Conservation (phyloP, 2,113 vertebrate genomes). For the Strix uralensis region DNA sequence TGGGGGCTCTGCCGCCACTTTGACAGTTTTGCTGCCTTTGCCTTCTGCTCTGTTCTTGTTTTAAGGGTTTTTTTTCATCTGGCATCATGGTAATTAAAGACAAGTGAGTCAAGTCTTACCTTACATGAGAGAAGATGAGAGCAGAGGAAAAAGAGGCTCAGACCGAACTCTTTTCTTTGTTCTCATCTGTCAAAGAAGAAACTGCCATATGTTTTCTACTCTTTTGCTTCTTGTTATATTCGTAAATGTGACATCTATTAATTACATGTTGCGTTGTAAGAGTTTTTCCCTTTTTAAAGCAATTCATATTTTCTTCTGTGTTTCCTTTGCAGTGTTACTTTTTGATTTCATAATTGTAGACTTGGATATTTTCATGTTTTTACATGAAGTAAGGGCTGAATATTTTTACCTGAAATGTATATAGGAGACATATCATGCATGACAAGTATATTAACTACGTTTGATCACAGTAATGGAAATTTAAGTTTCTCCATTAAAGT, state of each 20-base stretch:
- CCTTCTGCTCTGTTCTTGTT: background rate
- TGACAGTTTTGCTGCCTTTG: background rate
- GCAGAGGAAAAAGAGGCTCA: background rate
- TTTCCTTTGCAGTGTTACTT: background rate
- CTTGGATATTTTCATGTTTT: background rate
- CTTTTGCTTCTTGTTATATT: background rate
- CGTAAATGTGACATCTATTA: background rate
- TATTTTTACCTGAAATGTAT: background rate
- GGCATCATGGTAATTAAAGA: constrained; percentile 11
- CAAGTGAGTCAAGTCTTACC: background rate
- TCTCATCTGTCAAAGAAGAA: background rate
- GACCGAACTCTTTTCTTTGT: background rate
- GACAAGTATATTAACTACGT: background rate
- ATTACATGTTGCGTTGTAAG: background rate
- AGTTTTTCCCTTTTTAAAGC: background rate
- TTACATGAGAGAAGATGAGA: background rate
- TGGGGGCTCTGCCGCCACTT: background rate
- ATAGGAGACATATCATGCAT: background rate
- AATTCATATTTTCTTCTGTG: background rate
- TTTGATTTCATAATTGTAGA: background rate
- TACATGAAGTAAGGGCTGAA: background rate
- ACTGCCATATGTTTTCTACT: background rate
- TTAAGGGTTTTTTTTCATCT: background rate
- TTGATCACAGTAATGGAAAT: background rate
- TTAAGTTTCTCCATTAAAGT: background rate